phyloP scores from a whole-genome alignment of 2,797 vertebrate species.

The Dipus sagitta region DNA sequence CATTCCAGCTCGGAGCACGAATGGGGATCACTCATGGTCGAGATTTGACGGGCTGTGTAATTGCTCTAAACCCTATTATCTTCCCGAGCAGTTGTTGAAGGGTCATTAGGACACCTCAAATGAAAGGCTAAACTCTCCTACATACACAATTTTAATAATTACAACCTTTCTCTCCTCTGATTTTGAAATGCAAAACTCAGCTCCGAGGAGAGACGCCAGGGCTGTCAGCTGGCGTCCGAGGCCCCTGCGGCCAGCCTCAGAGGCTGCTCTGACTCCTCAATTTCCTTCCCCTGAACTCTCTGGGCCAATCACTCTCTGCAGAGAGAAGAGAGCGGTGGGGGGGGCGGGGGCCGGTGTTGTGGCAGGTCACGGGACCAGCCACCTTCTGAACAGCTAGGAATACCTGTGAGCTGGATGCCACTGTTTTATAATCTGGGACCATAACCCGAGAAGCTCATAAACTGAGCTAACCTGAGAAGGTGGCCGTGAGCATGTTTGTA shows the following conservation, averaged over 20 bases:
- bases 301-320: not conserved
- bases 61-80: constrained; percentile 77
- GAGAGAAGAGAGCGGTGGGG: not conserved
- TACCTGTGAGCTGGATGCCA: no score
- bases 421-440: no score
- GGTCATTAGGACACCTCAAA: constrained; percentile 76
- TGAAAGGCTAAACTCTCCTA: constrained; percentile 78
- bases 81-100: constrained; percentile 71
- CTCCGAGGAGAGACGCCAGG: constrained; percentile 32
- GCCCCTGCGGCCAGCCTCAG: not conserved
- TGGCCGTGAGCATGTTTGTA: no score
- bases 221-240: not conserved
- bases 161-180: not conserved
- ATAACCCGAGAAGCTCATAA: no score
- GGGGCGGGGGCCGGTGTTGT: no score
- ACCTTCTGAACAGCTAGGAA: no score
- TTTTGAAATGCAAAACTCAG: constrained; percentile 28
- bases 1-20: constrained; percentile 27
- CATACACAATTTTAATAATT: constrained; percentile 65
- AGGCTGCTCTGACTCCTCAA: not conserved
- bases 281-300: constrained; percentile 52
- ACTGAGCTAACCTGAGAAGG: no score
- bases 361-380: no score
- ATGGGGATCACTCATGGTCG: not conserved
- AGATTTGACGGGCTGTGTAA: constrained; percentile 61